phyloP scores from a whole-genome alignment of 2,888 invertebrate genomes.

The Acanthococcus lagerstroemiae region DNA sequence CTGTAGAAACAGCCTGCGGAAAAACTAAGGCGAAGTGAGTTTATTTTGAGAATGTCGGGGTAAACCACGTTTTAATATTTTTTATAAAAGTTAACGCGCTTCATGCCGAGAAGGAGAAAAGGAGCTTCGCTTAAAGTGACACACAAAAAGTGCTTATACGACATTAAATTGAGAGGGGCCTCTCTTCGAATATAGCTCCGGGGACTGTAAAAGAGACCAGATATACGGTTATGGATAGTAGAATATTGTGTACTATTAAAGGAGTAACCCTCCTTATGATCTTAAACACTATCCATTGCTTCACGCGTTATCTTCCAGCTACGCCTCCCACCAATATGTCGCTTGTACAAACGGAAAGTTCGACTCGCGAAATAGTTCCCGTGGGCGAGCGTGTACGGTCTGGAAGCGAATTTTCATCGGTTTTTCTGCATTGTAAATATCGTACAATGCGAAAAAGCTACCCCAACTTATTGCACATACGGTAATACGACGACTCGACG shows the following conservation, averaged over 20 bases:
- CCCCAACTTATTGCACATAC: background rate
- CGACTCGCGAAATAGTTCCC: slow-evolving; percentile 22
- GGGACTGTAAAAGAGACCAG: slow-evolving; percentile 21
- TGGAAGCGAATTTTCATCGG: slow-evolving; percentile 15
- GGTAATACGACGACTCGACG: background rate
- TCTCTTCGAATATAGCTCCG: slow-evolving; percentile 21
- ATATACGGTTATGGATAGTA: slow-evolving; percentile 21
- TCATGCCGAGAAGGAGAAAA: slow-evolving; percentile 1
- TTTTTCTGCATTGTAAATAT: slow-evolving; percentile 27
- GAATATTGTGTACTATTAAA: slow-evolving; percentile 26
- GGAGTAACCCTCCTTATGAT: slow-evolving; percentile 21
- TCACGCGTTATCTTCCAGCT: slow-evolving; percentile 22
- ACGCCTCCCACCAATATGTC: slow-evolving; percentile 25
- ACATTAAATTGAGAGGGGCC: slow-evolving; percentile 13
- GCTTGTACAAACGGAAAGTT: slow-evolving; percentile 10
- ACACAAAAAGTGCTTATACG: slow-evolving; percentile 26
- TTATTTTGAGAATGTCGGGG: slow-evolving; percentile 13
- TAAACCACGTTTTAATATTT: slow-evolving; percentile 20
- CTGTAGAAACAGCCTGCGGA: no score
- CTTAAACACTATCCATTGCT: slow-evolving; percentile 25
- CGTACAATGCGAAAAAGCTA: background rate
- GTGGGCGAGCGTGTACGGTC: slow-evolving; percentile 9
- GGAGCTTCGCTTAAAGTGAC: slow-evolving; percentile 13
- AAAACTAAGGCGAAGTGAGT: no score
- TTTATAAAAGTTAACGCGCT: slow-evolving; percentile 16